phyloP scores from a whole-genome alignment of 2,113 vertebrate species.

The Odocoileus hemionus region DNA sequence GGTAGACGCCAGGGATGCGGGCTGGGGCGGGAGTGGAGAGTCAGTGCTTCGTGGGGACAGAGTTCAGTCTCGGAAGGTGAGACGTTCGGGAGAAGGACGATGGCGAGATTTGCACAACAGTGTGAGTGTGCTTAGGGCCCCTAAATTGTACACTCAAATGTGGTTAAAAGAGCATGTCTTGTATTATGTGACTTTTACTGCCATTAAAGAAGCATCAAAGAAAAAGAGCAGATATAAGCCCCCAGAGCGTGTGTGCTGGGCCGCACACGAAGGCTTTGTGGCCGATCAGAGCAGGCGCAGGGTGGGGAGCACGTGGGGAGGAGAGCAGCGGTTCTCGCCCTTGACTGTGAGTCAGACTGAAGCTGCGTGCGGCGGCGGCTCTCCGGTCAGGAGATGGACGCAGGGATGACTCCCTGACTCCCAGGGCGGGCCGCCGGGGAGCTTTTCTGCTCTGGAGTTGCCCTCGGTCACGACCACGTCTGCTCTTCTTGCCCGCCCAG shows the following conservation, averaged over 20 bases:
- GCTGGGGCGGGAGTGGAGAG: neutral
- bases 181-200: neutral
- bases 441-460: neutral
- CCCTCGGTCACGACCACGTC: neutral
- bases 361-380: neutral
- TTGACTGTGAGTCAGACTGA: neutral
- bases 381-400: neutral
- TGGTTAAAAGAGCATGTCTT: neutral
- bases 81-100: neutral
- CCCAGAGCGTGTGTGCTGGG: neutral
- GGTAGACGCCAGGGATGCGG: fast-evolving
- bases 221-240: neutral
- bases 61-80: neutral
- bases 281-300: neutral
- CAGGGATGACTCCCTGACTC: neutral
- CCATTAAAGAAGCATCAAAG: neutral
- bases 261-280: neutral
- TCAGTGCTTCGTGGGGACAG: neutral
- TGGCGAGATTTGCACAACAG: neutral
- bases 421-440: neutral
- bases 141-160: neutral
- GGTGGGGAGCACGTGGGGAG: neutral
- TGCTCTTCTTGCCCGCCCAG: neutral
- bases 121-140: neutral
- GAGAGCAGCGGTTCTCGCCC: neutral